These are phyloP conservation scores for Branchinecta lindahli DNA, from an alignment of 1,140 invertebrate genomes.

Conservation along the genomic window DNA sequence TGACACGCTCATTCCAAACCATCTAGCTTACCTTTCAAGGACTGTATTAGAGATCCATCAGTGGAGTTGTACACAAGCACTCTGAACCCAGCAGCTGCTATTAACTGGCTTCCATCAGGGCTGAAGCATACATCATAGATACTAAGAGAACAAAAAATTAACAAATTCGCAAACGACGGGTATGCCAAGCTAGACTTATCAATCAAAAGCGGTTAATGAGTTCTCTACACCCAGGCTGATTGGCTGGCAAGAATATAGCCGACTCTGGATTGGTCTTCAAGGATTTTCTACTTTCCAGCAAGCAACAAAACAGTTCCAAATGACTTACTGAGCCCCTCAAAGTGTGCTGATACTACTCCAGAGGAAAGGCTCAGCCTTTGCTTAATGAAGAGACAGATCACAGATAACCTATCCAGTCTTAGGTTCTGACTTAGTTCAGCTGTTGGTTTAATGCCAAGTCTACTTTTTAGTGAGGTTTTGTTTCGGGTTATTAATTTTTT, in stretches of 20 bases:
- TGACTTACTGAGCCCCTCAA: background rate
- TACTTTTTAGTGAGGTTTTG: no score
- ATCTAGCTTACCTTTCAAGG: constrained; percentile 54
- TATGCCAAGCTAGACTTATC: background rate
- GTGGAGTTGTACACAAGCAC: constrained; percentile 85
- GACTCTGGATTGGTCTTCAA: background rate
- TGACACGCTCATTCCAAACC: background rate
- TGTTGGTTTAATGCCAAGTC: no score
- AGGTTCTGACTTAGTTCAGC: no score
- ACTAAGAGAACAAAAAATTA: constrained; percentile 39
- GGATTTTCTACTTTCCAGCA: background rate
- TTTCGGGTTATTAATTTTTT: no score
- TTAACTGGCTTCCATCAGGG: constrained; percentile 81
- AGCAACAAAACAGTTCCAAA: background rate
- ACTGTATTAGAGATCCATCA: constrained; percentile 76
- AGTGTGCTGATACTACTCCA: no score
- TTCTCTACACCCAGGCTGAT: constrained; percentile 15
- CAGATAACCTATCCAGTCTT: no score
- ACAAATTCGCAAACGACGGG: constrained; percentile 12
- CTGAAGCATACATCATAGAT: constrained; percentile 89
- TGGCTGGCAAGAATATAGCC: constrained; percentile 18
- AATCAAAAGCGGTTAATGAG: background rate
- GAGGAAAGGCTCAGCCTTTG: no score
- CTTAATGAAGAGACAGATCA: no score
- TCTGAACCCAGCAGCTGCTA: constrained; percentile 80